Evolutionary conservation across 2,113 vertebrate species (phyloP), one percentile per base, ranked within the genome.

Genomic region (Etheostoma cragini): DNA sequence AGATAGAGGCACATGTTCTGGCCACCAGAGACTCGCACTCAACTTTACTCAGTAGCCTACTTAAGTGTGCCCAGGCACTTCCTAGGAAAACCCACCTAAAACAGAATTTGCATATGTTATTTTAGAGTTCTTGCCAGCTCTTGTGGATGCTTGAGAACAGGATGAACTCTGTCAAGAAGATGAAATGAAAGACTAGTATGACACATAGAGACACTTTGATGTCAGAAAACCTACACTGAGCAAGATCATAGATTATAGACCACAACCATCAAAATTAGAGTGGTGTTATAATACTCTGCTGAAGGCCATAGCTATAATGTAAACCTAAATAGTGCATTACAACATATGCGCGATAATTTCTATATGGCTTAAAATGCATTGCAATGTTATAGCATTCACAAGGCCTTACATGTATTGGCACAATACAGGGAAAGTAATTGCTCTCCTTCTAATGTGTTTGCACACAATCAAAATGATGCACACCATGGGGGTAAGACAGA

Each of bases 1-100:
- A 91, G 90, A 91, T 79, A 91, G 74, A 80, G 49, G 42, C 68
- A 86, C 78, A 82, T 30, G 76, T 38, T 63, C 22, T 62, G 11
- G 47, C 3, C 66, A 64, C 24, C 45, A 30, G 42, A 69, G 49
- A 57, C 26, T 13, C n/a, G 8, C 63, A 33, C 15, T 11, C 52
- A 81, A 86, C 72, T 78, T 15, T 21, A 11, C 70, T 45, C 5
- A 52, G 47, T 58, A 42, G 38, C 38, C 38, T 42, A 52, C 65
- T 75, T n/a, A 1, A 4, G 33, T 66, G 71, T 67, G 53, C 47
- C 6, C 16, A 26, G 64, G 38, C 71, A 76, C 57, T 71, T 50
- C 58, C 64, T 58, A 60, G 45, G 65, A 50, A 89, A 86, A 90
- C 72, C 72, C 65, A 68, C 50, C 79, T 54, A 33, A 87, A 57